Evolutionary conservation across 2,888 invertebrate species (phyloP).

Genomic region (Mactromeris polynyma): DNA sequence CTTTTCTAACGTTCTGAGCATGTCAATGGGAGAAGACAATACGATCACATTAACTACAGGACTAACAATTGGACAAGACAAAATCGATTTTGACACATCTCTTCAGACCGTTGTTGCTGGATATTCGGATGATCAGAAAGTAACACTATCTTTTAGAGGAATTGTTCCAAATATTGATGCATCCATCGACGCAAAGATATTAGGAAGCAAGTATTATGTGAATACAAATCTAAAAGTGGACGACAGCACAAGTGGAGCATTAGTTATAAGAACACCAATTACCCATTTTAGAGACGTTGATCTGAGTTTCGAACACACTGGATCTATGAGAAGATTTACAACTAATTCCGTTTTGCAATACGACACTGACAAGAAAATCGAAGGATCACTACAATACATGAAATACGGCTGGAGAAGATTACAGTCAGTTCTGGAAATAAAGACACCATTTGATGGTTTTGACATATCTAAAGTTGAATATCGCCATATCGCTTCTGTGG

Average conservation of each 20-base stretch:
- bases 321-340: constrained; percentile 41
- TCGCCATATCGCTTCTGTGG: constrained; percentile 55
- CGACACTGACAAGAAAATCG: constrained; percentile 43
- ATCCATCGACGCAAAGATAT: constrained; percentile 38
- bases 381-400: constrained; percentile 37
- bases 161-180: constrained; percentile 39
- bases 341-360: constrained; percentile 51
- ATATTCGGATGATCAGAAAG: constrained; percentile 50
- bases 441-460: constrained; percentile 57
- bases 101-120: constrained; percentile 43
- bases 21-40: constrained; percentile 45
- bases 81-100: constrained; percentile 39
- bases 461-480: constrained; percentile 44
- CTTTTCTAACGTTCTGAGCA: constrained; percentile 32
- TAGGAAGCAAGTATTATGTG: constrained; percentile 47
- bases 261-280: constrained; percentile 54
- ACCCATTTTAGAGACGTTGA: constrained; percentile 30
- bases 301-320: constrained; percentile 46
- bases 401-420: constrained; percentile 62
- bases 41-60: constrained; percentile 34
- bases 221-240: constrained; percentile 46
- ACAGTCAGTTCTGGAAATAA: constrained; percentile 46
- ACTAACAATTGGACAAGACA: constrained; percentile 16
- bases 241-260: constrained; percentile 26
- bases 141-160: constrained; percentile 31